Percentiles rank a stretch among this genome's conserved stretches.
Evolutionary conservation across 1,140 invertebrate species (phyloP).

Genomic region (Popillia japonica): DNA sequence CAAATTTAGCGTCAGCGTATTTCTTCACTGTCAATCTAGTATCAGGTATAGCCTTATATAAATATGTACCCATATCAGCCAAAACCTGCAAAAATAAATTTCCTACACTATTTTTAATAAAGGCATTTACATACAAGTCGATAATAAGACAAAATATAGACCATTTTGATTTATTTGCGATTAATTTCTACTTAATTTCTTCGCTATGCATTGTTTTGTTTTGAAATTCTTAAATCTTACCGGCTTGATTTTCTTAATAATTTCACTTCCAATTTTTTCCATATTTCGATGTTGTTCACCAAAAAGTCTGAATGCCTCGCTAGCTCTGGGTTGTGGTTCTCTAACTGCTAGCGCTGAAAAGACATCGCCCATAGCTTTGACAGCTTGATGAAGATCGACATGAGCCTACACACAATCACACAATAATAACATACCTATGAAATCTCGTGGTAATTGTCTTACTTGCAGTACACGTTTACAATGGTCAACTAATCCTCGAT

Average conservation of each 20-base stretch:
- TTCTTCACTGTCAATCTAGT: slow-evolving; percentile 97
- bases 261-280: slow-evolving; percentile 90
- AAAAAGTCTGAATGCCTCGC: slow-evolving; percentile 94
- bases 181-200: no score
- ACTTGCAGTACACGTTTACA: slow-evolving; percentile 71
- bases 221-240: slow-evolving; percentile 64
- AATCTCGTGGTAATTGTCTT: background rate
- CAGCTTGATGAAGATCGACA: slow-evolving; percentile 69
- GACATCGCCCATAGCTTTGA: slow-evolving; percentile 90
- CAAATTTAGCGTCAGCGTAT: slow-evolving; percentile 98
- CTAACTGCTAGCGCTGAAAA: slow-evolving; percentile 94
- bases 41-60: slow-evolving; percentile 97
- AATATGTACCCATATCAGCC: slow-evolving; percentile 92
- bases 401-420: slow-evolving; percentile 63
- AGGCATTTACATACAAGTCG: no score
- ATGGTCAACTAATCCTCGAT: slow-evolving; percentile 90
- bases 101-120: background rate
- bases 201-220: no score
- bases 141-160: no score
- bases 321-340: slow-evolving; percentile 94
- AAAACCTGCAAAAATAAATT: slow-evolving; percentile 72
- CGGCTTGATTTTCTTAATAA: slow-evolving; percentile 92
- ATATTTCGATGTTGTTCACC: slow-evolving; percentile 93
- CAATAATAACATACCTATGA: background rate
- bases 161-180: no score